Base-by-base conservation (phyloP, 2,797 vertebrate species). In the Pempheris klunzingeri region DNA sequence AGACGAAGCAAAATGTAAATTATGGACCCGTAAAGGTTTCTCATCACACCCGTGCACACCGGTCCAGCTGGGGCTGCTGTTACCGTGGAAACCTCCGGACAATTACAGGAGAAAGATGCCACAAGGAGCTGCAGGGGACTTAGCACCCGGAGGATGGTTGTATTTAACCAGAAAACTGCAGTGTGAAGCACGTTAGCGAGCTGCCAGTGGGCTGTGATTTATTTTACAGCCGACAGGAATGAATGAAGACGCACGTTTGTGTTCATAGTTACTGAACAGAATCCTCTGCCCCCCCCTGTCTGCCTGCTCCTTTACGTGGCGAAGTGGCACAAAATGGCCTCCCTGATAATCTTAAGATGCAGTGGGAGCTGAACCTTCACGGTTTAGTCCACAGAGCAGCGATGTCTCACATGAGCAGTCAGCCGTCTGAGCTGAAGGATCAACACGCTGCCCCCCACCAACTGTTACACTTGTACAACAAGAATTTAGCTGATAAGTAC, bases 51-150 rank as follows among this genome's bases (percentile, higher is more conserved):
- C 22, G 20, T 57, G 36, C 47, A 44, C 54, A 36, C 52, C 8
- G 20, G 58, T 70, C 44, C 57, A 54, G 28, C 49, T 70, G 41
- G 44, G 77, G 67, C 50, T 22, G 57, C 22, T 24, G 84, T 86
- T 86, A 61, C 86, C 81, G n/a, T 83, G 81, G 82, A 71, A 83
- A 87, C 88, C 44, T 60, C 1, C 2, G 30, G 58, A 70, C 28
- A 74, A 74, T 70, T 5, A 47, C 20, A 65, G 70, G 9, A 34
- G 3, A 24, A 12, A 39, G 7, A 52, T 0, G 50, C 9, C 20
- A 46, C 53, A 22, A 4, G 20, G 34, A 46, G 57, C 11, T 34
- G 69, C 39, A 62, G 13, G 7, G 44, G n/a, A 71, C 32, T 63
- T 47, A 69, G 30, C 49, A 77, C 54, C 46, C 71, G 26, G 58